Base-by-base conservation (phyloP, 2,888 invertebrate genomes). In the Cataglyphis livida region DNA sequence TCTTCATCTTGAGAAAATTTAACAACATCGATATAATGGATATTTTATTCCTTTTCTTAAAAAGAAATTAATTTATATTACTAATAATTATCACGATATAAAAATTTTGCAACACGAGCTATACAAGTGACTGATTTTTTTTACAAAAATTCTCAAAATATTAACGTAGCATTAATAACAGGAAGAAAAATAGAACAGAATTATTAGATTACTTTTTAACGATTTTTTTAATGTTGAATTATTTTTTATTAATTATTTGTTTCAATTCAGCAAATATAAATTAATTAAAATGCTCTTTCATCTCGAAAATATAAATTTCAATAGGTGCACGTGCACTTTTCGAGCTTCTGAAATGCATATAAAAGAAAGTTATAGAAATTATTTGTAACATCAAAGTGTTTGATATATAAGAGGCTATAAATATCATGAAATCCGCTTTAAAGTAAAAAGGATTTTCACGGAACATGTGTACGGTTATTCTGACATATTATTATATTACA, bases 1-100 rank as follows among this genome's bases (percentile, higher is more conserved):
- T 18, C 35, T 44, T 15, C 51, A 66, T 25, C 12, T 76, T 68
- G 70, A 18, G 28, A 66, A 25, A 66, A 76, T 68, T 51, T 76
- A 76, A 54, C 68, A 54, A 51, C 18, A 48, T 48, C 7, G 41
- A 28, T 41, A 7, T 0, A 25, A 59, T 28, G 44, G 2, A 1
- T 66, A 65, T 21, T n/a, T 15, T n/a, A 41, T 73, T 18, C 1
- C 10, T 48, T 25, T 12, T 7, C 10, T 1, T 32, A 41, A 75
- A 65, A 64, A 35, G 44, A 32, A 32, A 32, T 28, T 28, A 35
- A 35, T 32, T 48, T 25, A 35, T 21, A 7, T 64, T 32, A 18
- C 32, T 2, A 9, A 12, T 0, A 18, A 1, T 6, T 62, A 21
- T 15, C 9, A 10, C 4, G 21, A 15, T 12, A 18, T 9, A 57